A percentile compares a stretch with the other conserved stretches of the same genome.
Evolutionary conservation across 2,797 vertebrate species (phyloP).

Genomic region (Pseudotriccus pelzelni): DNA sequence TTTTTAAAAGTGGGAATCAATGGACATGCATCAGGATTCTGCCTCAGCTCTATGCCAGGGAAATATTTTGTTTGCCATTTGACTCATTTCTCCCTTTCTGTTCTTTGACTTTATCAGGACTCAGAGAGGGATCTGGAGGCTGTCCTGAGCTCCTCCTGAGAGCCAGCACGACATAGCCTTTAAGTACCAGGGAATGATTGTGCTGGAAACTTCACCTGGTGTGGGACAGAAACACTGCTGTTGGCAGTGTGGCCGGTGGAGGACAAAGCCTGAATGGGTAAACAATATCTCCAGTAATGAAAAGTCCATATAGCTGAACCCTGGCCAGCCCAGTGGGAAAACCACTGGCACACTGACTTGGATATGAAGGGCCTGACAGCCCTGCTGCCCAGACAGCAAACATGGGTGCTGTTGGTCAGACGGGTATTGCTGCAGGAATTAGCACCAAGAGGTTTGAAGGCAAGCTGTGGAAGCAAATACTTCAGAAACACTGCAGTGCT

Average conservation of each 20-base stretch:
- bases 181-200: background rate
- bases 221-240: background rate
- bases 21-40: background rate
- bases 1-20: background rate
- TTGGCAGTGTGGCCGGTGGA: background rate
- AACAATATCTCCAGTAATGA: background rate
- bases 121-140: background rate
- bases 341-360: background rate
- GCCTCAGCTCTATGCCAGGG: background rate
- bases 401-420: background rate
- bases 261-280: background rate
- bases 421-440: background rate
- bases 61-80: background rate
- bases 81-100: background rate
- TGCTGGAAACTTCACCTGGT: background rate
- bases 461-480: background rate
- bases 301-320: background rate
- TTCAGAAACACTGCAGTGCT: background rate
- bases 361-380: background rate
- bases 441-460: background rate
- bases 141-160: background rate
- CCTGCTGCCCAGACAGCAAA: background rate
- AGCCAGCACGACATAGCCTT: background rate
- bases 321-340: background rate
- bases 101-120: background rate